phyloP scores from a whole-genome alignment of 2,797 vertebrate species.

The Borostomias antarcticus region DNA sequence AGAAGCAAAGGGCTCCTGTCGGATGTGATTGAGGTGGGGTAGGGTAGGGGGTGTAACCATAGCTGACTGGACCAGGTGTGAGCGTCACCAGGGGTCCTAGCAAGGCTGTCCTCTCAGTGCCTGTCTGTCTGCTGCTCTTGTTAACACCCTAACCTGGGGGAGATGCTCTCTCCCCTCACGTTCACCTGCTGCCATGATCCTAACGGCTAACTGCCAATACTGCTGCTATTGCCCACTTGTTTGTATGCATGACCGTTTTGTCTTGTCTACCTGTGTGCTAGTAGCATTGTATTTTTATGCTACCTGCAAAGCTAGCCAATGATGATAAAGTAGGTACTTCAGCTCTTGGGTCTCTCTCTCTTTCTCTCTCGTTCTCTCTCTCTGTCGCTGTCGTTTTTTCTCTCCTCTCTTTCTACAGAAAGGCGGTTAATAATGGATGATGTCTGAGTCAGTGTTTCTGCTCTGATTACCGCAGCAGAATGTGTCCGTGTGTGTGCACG shows the following conservation, averaged over 20 bases:
- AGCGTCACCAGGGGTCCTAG: conserved; percentile 62
- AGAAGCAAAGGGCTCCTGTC: background rate
- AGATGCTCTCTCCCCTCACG: conserved; percentile 45
- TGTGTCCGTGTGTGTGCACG: conserved; percentile 31
- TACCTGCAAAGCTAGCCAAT: too few relatives aligned
- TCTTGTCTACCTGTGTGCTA: too few relatives aligned
- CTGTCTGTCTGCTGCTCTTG: conserved; percentile 18
- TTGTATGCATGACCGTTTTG: too few relatives aligned
- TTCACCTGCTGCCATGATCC: conserved; percentile 51
- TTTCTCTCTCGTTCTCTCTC: background rate
- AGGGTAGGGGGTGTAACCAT: conserved; percentile 48
- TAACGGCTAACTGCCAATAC: background rate
- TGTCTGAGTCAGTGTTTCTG: conserved; percentile 39
- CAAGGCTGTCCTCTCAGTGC: conserved; percentile 77
- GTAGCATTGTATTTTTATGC: too few relatives aligned
- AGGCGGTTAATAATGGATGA: conserved; percentile 35
- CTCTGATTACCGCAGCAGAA: conserved; percentile 45
- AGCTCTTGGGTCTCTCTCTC: background rate
- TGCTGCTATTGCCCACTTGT: too few relatives aligned
- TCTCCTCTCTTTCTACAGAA: conserved; percentile 10
- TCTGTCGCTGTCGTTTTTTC: background rate
- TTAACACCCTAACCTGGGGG: conserved; percentile 59
- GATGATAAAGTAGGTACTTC: background rate
- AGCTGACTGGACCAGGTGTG: conserved; percentile 40
- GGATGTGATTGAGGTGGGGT: background rate